Percentiles rank a stretch among this genome's conserved stretches.
These are phyloP conservation scores for Etia nguti DNA, from an alignment of 2,113 vertebrate genomes.

Conservation along the genomic window DNA sequence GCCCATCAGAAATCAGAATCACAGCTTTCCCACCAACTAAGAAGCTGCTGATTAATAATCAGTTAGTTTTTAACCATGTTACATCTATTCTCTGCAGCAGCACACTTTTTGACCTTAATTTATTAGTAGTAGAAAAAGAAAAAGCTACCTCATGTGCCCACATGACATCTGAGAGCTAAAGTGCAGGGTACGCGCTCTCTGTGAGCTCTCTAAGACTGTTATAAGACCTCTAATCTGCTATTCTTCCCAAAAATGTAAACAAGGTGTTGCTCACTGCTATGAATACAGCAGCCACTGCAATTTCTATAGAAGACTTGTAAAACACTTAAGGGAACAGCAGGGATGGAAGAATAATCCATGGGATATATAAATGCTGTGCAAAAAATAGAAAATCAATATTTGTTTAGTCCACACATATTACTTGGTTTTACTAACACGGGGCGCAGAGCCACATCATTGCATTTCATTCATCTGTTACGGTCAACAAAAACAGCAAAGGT, in stretches of 20 bases:
- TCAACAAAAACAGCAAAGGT: background rate
- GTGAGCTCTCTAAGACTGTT: background rate
- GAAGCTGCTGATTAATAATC: background rate
- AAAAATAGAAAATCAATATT: conserved; percentile 49
- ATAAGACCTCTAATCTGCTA: background rate
- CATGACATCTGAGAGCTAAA: background rate
- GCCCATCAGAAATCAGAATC: background rate
- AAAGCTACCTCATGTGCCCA: background rate
- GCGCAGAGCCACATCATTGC: background rate
- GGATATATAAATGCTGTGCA: conserved; percentile 46
- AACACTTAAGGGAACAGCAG: background rate
- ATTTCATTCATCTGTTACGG: background rate
- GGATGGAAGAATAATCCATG: conserved; percentile 48
- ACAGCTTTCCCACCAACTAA: background rate
- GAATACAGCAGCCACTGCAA: background rate
- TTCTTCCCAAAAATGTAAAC: conserved; percentile 1
- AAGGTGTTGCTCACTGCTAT: background rate
- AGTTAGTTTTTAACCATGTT: background rate
- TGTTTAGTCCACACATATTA: conserved; percentile 27
- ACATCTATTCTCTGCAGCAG: background rate
- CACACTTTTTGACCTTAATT: background rate
- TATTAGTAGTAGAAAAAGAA: background rate
- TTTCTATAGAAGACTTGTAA: background rate
- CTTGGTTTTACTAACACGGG: background rate
- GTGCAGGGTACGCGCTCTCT: background rate